Percentiles rank a stretch among this genome's conserved stretches.
phyloP scores from a whole-genome alignment of 2,113 vertebrate genomes.

The Ranitomeya variabilis region DNA sequence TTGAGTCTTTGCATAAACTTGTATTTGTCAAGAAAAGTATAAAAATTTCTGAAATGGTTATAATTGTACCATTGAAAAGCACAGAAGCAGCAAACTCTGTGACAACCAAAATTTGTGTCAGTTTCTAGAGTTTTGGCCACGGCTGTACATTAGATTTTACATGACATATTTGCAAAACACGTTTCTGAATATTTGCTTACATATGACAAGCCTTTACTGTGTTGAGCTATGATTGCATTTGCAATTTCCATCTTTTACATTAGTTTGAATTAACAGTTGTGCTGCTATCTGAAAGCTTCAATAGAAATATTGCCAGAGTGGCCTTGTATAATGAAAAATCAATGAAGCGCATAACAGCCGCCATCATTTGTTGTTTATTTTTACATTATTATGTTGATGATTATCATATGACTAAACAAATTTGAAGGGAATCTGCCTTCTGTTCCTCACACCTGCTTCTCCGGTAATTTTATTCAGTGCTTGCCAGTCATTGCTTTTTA shows the following conservation, averaged over 20 bases:
- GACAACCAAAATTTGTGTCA: too few relatives aligned
- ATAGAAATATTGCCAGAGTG: neutral
- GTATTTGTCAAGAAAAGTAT: too few relatives aligned
- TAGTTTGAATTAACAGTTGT: neutral
- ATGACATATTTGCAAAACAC: neutral
- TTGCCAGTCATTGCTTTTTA: conserved; percentile 41
- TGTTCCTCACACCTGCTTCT: conserved; percentile 48
- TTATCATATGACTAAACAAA: conserved; percentile 42
- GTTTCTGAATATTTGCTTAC: neutral
- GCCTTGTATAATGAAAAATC: neutral
- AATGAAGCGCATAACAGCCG: neutral
- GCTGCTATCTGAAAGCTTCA: neutral
- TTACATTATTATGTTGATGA: conserved; percentile 14
- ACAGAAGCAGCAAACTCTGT: too few relatives aligned
- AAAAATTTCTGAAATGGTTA: too few relatives aligned
- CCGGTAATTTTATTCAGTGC: conserved; percentile 53
- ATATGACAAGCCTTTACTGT: neutral
- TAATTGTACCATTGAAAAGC: too few relatives aligned
- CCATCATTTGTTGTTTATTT: conserved; percentile 30
- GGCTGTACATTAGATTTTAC: too few relatives aligned
- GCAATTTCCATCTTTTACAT: neutral
- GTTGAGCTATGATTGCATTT: neutral
- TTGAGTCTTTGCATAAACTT: too few relatives aligned
- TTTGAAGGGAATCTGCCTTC: conserved; percentile 51
- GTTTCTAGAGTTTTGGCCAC: too few relatives aligned